phyloP scores from a whole-genome alignment of 2,113 vertebrate species.

The Cinclus cinclus region DNA sequence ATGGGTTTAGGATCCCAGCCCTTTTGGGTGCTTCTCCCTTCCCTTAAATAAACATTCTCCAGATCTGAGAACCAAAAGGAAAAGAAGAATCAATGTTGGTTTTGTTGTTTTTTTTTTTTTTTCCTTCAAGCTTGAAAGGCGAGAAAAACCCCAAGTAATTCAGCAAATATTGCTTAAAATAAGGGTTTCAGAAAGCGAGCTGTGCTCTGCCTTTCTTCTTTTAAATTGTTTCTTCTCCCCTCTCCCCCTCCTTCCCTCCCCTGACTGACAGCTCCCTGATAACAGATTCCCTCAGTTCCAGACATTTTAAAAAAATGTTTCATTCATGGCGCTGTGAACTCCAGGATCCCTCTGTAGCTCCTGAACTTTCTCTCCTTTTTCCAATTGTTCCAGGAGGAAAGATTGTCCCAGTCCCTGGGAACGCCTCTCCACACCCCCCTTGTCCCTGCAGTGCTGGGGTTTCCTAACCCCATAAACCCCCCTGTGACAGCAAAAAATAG shows the following conservation, averaged over 20 bases:
- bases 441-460: neutral
- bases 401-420: neutral
- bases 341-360: neutral
- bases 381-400: neutral
- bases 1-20: neutral
- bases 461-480: neutral
- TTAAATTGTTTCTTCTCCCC: neutral
- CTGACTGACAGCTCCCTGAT: conserved; percentile 62
- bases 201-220: neutral
- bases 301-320: neutral
- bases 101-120: neutral
- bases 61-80: neutral
- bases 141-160: neutral
- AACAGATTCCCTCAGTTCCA: conserved; percentile 21
- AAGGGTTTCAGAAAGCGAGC: neutral
- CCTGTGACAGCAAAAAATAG: fast-evolving
- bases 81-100: neutral
- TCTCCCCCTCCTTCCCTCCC: neutral
- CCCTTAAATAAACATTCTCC: neutral
- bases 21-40: neutral
- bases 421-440: fast-evolving
- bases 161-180: conserved; percentile 51
- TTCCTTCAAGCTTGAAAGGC: neutral
- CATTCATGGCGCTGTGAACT: neutral
- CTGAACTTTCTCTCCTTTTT: neutral